Evolutionary conservation across 2,888 invertebrate species (phyloP), one percentile per base, ranked within the genome.

Genomic region (Morinoia aosen): DNA sequence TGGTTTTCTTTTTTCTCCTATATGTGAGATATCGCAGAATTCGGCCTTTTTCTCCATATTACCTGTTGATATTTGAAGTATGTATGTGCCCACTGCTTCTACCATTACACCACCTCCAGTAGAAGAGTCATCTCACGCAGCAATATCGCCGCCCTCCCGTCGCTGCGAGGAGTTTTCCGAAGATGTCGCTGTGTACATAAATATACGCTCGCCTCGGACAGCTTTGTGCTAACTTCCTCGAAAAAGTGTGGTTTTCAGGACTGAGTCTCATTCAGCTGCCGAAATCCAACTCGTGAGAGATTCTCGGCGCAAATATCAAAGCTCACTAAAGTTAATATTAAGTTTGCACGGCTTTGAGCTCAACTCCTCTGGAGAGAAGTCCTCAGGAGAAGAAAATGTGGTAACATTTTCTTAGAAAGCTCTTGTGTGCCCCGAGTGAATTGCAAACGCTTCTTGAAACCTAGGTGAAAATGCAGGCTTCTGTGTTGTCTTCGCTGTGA

Each of bases 261-360:
- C 93, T 19, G 93, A n/a, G 56, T 93, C 93, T 93, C 93, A 90
- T 93, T 93, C 57, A 93, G 48, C 25, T 1, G 57, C 57, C 57
- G 93, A 93, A 90, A 93, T 93, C 33, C 57, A 40, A 25, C 93
- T 57, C 16, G 57, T 33, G 48, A 14, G 48, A 93, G 57, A 58
- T 93, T 57, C n/a, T 8, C 57, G 57, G 58, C 57, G 48, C 93
- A 93, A 93, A 93, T 93, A 93, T 56, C 57, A 93, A 93, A 93
- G 93, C 93, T 57, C 57, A 57, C 93, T 57, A 93, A 93, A 93
- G 93, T 93, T 93, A 93, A 93, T 93, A 93, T 93, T 93, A 93
- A 56, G 93, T 93, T 93, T 93, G 93, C 93, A 93, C 48, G 93
- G 93, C 57, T 93, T 93, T 93, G 93, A 93, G 57, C 57, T 56